Evolutionary conservation across 2,797 vertebrate species (phyloP), one percentile per base, ranked within the genome.

Genomic region (Cossypha polioptera): DNA sequence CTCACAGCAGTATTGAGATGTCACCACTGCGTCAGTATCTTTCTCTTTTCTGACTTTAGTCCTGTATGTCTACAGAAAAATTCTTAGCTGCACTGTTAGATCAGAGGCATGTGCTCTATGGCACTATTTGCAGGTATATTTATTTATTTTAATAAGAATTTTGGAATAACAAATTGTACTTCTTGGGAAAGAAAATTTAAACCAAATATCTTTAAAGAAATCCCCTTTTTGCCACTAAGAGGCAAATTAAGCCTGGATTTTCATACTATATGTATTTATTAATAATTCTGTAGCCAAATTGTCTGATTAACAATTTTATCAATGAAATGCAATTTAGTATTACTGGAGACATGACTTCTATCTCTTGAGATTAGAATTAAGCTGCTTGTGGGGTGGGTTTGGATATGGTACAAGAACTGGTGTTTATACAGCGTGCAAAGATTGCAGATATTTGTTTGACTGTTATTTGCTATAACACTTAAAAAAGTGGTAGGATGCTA

Each of bases 261-360:
- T 91, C 21, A 67, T 55, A 63, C 3, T 51, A 1, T 57, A 38
- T 1, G 0, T 31, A 65, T 47, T 76, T 62, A 42, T 59, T 74
- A 45, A 43, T 88, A 79, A 61, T 84, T 48, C 1, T 54, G 67
- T 85, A 92, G 19, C 8, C 19, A 93, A 67, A 88, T 47, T 83
- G 40, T 76, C 61, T 93, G 66, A 90, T 88, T 84, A 86, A 58
- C 26, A 72, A 86, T 5, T 62, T 68, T 83, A 86, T 59, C 58
- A 88, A 54, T 91, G 13, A 93, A 95, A 96, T 94, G 7, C 38
- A 94, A 63, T 89, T 95, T 94, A 94, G 14, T 55, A 73, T 92
- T 91, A 86, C 55, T 96, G 54, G 65, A 50, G 69, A 43, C 40
- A 28, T 78, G 94, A 33, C 15, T 78, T 12, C 62, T 94, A 20